A percentile compares a stretch with the other conserved stretches of the same genome.
Conservation (phyloP, 1,140 invertebrate genomes). For the Solenopsis fugax region DNA sequence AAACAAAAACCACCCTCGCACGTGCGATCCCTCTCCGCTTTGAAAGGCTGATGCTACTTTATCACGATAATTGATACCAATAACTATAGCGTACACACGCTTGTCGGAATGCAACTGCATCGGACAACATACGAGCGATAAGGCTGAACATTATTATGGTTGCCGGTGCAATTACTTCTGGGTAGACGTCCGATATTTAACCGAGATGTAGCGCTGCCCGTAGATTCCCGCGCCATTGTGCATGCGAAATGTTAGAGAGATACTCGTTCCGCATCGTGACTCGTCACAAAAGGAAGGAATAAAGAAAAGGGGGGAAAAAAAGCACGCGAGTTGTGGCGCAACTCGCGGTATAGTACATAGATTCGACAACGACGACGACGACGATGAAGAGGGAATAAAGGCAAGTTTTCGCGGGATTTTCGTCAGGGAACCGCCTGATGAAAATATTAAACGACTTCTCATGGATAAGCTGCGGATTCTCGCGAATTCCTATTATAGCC, state of each 20-base stretch:
- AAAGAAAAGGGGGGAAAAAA: constrained; percentile 15
- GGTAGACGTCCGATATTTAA: constrained; percentile 48
- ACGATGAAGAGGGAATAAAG: constrained; percentile 9
- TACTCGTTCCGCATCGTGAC: constrained; percentile 40
- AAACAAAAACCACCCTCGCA: not conserved
- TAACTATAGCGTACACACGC: not conserved
- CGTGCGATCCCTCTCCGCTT: not conserved
- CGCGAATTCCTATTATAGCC: not conserved
- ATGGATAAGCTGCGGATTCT: not conserved
- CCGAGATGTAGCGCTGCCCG: constrained; percentile 19
- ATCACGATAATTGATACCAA: constrained; percentile 26
- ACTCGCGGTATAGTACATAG: constrained; percentile 12
- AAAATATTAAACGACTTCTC: constrained; percentile 47
- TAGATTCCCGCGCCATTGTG: constrained; percentile 36
- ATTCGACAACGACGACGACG: constrained; percentile 6
- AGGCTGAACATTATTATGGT: constrained; percentile 39
- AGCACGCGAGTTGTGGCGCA: not conserved
- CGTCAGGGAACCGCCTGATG: constrained; percentile 32
- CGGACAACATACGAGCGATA: constrained; percentile 18
- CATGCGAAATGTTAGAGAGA: constrained; percentile 46
- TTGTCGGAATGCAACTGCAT: constrained; percentile 24
- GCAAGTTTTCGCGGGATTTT: constrained; percentile 41
- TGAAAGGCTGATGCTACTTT: not conserved
- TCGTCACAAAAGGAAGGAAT: constrained; percentile 42
- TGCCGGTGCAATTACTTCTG: constrained; percentile 46